Percentiles rank a stretch among this genome's conserved stretches.
Conservation (phyloP, 2,888 invertebrate genomes). For the Steinernema carpocapsae region DNA sequence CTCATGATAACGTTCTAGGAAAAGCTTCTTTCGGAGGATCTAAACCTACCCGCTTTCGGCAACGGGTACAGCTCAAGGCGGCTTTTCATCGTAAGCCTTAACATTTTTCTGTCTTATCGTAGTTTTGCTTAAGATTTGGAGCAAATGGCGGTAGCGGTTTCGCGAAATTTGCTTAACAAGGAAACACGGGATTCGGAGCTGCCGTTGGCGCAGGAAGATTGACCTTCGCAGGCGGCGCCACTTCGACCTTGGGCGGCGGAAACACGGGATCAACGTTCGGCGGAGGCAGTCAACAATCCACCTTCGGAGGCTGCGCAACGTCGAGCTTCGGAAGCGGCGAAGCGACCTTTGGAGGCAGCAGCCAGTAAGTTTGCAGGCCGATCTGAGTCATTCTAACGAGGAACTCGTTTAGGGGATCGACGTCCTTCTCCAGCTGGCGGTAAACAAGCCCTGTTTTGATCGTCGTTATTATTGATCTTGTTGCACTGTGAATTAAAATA, state of each 20-base stretch:
- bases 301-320: background rate
- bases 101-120: background rate
- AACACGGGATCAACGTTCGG: background rate
- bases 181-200: conserved; percentile 8
- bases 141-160: background rate
- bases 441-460: background rate
- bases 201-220: background rate
- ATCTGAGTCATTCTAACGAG: background rate
- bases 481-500: background rate
- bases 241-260: background rate
- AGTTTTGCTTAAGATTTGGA: background rate
- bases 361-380: background rate
- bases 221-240: background rate
- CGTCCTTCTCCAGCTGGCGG: conserved; percentile 20
- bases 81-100: conserved; percentile 3
- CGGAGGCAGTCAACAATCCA: background rate
- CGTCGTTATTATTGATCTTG: background rate
- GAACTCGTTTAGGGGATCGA: background rate
- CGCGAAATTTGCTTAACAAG: conserved; percentile 23
- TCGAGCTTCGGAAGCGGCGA: background rate
- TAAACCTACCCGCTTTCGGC: background rate
- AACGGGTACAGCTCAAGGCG: background rate
- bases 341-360: background rate
- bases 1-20: too few species aligned
- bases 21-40: background rate